Percentiles rank a stretch among this genome's conserved stretches.
These are phyloP conservation scores for Leuctra nigra DNA, from an alignment of 2,888 invertebrate genomes.

Conservation along the genomic window DNA sequence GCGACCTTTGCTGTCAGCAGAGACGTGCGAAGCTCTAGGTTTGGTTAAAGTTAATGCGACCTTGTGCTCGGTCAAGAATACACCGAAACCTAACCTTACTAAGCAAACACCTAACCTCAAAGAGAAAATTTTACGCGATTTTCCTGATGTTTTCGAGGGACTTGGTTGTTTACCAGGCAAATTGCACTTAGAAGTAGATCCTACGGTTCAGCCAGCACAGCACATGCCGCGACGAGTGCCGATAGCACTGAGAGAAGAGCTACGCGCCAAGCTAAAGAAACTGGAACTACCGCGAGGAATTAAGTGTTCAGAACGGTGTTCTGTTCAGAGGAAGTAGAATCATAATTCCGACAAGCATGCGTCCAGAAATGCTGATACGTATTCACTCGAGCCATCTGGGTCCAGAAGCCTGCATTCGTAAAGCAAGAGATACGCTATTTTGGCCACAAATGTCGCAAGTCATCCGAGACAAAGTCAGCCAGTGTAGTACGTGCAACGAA, in stretches of 20 bases:
- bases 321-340: too few species aligned
- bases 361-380: too few species aligned
- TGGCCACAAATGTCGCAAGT: too few species aligned
- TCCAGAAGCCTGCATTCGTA: too few species aligned
- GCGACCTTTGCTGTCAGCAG: not conserved
- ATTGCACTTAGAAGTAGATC: not conserved
- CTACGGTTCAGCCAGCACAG: not conserved
- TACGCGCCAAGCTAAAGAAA: not conserved
- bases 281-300: too few species aligned
- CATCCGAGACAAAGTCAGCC: too few species aligned
- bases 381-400: too few species aligned
- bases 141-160: not conserved
- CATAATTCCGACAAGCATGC: too few species aligned
- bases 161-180: not conserved
- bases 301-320: too few species aligned
- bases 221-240: not conserved
- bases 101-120: constrained; percentile 1
- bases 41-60: not conserved
- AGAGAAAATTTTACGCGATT: not conserved
- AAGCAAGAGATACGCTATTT: too few species aligned
- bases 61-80: not conserved
- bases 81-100: not conserved
- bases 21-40: not conserved
- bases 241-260: not conserved
- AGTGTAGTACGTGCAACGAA: too few species aligned